phyloP scores from a whole-genome alignment of 2,113 vertebrate species.

The Ictalurus punctatus region DNA sequence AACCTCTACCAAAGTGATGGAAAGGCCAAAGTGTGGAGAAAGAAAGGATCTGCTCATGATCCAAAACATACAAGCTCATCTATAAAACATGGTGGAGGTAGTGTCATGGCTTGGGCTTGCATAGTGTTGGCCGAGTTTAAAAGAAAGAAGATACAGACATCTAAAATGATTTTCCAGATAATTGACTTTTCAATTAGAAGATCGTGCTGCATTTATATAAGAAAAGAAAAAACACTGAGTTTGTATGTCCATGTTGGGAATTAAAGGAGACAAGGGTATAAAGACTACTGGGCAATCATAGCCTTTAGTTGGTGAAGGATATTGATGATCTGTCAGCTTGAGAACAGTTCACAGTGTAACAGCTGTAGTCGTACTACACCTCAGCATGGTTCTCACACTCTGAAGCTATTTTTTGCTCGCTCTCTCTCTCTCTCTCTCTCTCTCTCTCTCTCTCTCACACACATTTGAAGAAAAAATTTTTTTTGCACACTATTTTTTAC shows the following conservation, averaged over 20 bases:
- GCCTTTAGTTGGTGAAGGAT: background rate
- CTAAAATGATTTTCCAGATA: background rate
- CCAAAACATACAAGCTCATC: too few species aligned
- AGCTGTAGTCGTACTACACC: background rate
- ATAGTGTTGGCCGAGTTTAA: background rate
- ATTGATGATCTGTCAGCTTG: constrained; percentile 45
- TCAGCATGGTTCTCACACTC: background rate
- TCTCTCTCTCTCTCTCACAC: background rate
- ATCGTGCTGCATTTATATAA: background rate
- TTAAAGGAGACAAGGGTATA: background rate
- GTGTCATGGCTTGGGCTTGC: too few species aligned
- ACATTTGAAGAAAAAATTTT: background rate
- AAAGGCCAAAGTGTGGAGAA: too few species aligned
- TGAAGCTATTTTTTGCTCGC: background rate
- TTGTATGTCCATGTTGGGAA: background rate
- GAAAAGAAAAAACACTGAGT: background rate
- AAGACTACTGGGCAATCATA: background rate
- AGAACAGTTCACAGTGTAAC: background rate
- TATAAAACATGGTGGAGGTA: too few species aligned
- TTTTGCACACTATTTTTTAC: background rate
- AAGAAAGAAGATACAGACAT: background rate
- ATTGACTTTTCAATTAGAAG: background rate
- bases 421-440: background rate
- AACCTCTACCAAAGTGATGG: too few species aligned
- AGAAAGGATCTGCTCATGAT: too few species aligned